Evolutionary conservation across 2,113 vertebrate species (phyloP), one percentile per base, ranked within the genome.

Genomic region (Phyllostomus discolor): DNA sequence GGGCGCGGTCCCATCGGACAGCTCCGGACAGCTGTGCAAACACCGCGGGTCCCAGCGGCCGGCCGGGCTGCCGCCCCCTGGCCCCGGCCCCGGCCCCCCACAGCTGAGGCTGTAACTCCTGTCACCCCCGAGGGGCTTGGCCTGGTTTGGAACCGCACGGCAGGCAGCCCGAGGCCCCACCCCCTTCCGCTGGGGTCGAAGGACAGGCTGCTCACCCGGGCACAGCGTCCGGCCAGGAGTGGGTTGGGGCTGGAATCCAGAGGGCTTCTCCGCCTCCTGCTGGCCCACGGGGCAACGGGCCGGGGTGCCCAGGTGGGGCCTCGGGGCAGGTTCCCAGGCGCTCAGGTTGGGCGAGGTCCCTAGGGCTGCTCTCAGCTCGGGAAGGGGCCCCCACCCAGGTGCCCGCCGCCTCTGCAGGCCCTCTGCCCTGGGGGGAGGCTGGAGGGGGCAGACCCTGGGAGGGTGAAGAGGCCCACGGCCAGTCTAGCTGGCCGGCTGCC

Each of bases 1-100:
- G 50, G 67, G 22, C 7, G 14, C 19, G 1, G 31, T 16, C 1
- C 20, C 2, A 2, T 2, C 0, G 1, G 64, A 12, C n/a, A 2
- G 43, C 28, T 0, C n/a, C 16, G 0, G 64, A 38, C 64, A n/a
- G 28, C 85, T 88, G 85, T 24, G 52, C 33, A 59, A 88, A 88
- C 38, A 88, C 33, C 15, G 1, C 7, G 10, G 19, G 3, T 4
- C 35, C 0, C 22, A 41, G 66, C 16, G 2, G 38, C n/a, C 26
- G 35, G n/a, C 50, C 28, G 46, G n/a, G 12, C 5, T 50, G 12
- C 52, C 69, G 10, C 41, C 10, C 7, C 46, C 46, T 46, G 46
- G 12, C 15, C 48, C 33, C 62, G 0, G 28, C 33, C 82, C 17
- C 11, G 0, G 4, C 52, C 17, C 52, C 52, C 17, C 52, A 17